phyloP scores from a whole-genome alignment of 1,140 invertebrate genomes.

The Saxidomus purpurata region DNA sequence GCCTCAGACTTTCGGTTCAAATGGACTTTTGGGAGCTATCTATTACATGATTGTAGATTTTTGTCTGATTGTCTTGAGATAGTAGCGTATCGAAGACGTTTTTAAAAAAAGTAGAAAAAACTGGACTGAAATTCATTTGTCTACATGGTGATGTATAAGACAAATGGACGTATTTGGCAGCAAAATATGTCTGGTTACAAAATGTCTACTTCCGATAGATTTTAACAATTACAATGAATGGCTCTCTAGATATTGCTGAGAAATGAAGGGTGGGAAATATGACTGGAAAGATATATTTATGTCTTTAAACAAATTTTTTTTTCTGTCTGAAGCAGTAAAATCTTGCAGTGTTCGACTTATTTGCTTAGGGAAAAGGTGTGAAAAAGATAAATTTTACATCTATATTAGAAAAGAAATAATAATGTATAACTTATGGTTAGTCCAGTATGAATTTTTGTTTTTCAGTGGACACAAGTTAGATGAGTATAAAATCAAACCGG shows the following conservation, averaged over 20 bases:
- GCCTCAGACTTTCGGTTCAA: background rate
- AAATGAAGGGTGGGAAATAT: background rate
- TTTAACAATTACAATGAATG: slow-evolving; percentile 18
- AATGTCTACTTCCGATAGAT: background rate
- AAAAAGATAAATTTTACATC: too few relatives aligned
- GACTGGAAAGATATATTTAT: too few relatives aligned
- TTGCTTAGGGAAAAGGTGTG: too few relatives aligned
- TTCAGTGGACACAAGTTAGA: too few relatives aligned
- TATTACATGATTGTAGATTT: slow-evolving; percentile 1
- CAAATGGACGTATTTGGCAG: slow-evolving; percentile 17
- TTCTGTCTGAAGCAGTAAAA: too few relatives aligned
- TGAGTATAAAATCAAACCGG: too few relatives aligned
- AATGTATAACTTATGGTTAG: too few relatives aligned
- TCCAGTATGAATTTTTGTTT: too few relatives aligned
- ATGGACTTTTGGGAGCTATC: slow-evolving; percentile 41
- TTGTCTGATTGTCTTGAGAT: slow-evolving; percentile 33
- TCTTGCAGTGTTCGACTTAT: too few relatives aligned
- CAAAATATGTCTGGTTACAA: slow-evolving; percentile 31
- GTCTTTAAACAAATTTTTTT: too few relatives aligned
- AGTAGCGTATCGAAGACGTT: slow-evolving; percentile 20
- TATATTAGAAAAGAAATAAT: too few relatives aligned
- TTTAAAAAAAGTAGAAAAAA: slow-evolving; percentile 17
- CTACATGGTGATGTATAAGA: slow-evolving; percentile 32
- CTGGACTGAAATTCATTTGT: slow-evolving; percentile 31
- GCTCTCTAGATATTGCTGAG: background rate